Base-by-base conservation (phyloP, 2,888 invertebrate genomes). In the Drosophila meridionalis region DNA sequence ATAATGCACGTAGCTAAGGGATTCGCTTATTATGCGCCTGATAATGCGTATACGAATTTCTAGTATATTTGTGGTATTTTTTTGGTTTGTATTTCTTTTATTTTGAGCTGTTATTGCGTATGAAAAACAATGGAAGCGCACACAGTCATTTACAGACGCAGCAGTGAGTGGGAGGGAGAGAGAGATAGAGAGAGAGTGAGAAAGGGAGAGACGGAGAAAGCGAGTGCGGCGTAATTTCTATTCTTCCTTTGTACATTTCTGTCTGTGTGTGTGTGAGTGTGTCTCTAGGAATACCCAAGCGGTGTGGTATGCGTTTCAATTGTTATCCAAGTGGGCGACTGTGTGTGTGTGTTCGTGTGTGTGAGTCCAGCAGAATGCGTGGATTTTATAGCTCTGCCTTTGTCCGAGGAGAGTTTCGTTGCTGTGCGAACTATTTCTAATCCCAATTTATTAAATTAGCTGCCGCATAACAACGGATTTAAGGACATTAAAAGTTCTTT, bases 31-130 rank as follows among this genome's bases (percentile, higher is more conserved):
- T 87, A 84, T 84, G 82, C 85, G 64, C 59, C 70, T 60, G 72
- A 84, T 84, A 84, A 83, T 78, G 84, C 82, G 79, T 87, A 87
- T 81, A 79, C 69, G 78, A 67, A 64, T 61, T 55, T 36, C 63
- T 55, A 40, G 48, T 64, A 28, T 58, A 56, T 59, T 30, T 57
- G 42, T 43, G 48, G 50, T 67, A 59, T 36, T 59, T 40, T 30
- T 61, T 26, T 56, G 26, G 11, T 45, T 45, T 28, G 9, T 28
- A 26, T 30, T 40, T 43, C 7, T 34, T 36, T 14, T 66, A 61
- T 34, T 50, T 59, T 12, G 34, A 20, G 42, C 32, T 47, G n/a
- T 53, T 61, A 9, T 32, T 43, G 26, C 55, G 11, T 43, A 55
- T 56, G 64, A 43, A 67, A 78, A 63, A 72, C 78, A 76, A 76